Conservation (phyloP, 2,797 vertebrate species). For the Arremon brunneinucha region DNA sequence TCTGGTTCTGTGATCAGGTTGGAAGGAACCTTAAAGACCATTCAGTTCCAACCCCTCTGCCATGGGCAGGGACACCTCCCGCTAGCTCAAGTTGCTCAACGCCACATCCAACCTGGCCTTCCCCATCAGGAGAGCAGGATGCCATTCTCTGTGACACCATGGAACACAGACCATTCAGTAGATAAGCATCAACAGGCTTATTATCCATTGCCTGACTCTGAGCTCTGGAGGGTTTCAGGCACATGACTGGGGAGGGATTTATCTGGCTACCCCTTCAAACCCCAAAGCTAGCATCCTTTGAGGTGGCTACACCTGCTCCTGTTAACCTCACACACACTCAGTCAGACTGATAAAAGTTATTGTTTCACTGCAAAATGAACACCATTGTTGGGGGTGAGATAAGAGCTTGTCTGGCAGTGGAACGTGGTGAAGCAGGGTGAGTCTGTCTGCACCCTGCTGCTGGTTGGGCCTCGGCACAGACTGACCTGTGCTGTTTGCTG, state of each 20-base stretch:
- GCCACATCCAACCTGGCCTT: not conserved
- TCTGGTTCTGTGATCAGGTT: not conserved
- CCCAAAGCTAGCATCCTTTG: not conserved
- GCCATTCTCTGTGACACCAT: not conserved
- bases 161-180: not conserved
- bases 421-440: not conserved
- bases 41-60: not conserved
- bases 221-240: not conserved
- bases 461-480: not conserved
- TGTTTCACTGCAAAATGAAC: not conserved
- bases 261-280: not conserved
- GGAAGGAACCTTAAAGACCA: not conserved
- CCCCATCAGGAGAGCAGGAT: not conserved
- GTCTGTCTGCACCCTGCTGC: not conserved
- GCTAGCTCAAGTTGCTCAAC: not conserved
- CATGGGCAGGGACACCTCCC: not conserved
- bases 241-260: too few relatives aligned
- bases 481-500: rapidly evolving
- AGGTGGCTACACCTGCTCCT: not conserved
- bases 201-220: not conserved
- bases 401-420: not conserved
- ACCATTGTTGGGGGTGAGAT: not conserved
- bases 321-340: not conserved
- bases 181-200: not conserved
- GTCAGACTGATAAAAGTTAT: not conserved